These are phyloP conservation scores for Diplodus puntazzo DNA, from an alignment of 2,797 vertebrate genomes.

Conservation along the genomic window DNA sequence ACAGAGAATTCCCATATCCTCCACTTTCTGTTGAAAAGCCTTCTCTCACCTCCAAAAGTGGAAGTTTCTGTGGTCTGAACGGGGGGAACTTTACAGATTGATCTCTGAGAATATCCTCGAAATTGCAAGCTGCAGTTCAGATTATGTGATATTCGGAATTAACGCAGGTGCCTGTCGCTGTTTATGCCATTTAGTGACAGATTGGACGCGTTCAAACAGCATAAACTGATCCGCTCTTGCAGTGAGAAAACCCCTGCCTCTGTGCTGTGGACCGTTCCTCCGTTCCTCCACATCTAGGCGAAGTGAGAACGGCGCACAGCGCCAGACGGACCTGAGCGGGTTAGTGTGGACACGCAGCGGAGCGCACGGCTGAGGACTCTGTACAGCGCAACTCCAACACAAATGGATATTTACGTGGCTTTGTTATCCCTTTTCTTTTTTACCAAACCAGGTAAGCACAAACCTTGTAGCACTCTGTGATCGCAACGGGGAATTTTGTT, in stretches of 20 bases:
- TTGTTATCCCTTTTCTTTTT: slow-evolving; percentile 77
- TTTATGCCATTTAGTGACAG: rapidly evolving
- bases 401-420: slow-evolving; percentile 85
- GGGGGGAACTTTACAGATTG: slow-evolving; percentile 31
- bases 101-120: not conserved
- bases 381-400: slow-evolving; percentile 66
- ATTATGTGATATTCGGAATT: not conserved
- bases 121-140: rapidly evolving
- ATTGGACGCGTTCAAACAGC: not conserved
- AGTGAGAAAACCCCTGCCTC: slow-evolving; percentile 52
- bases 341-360: slow-evolving; percentile 54
- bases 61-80: slow-evolving; percentile 53
- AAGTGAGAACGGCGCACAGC: slow-evolving; percentile 63
- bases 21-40: slow-evolving; percentile 47
- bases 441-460: slow-evolving; percentile 79
- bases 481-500: not conserved
- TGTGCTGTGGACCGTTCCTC: slow-evolving; percentile 77
- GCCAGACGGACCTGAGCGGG: slow-evolving; percentile 67
- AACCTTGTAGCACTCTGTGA: not conserved
- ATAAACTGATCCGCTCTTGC: rapidly evolving
- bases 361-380: slow-evolving; percentile 72
- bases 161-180: rapidly evolving
- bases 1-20: slow-evolving; percentile 33
- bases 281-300: slow-evolving; percentile 67
- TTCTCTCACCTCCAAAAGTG: slow-evolving; percentile 67